Conservation (phyloP, 2,113 vertebrate species). For the Silurus asotus region DNA sequence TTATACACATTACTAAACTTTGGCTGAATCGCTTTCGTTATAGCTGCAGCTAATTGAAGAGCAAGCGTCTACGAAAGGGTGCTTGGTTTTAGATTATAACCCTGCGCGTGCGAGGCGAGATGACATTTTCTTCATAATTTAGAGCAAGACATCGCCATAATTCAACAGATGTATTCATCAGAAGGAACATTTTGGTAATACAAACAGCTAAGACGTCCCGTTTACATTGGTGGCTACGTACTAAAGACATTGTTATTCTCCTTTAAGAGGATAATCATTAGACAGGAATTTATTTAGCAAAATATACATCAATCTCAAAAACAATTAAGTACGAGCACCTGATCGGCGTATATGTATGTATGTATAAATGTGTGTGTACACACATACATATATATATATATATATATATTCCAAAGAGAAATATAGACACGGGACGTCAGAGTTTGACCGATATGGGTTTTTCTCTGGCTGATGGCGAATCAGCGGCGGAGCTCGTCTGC, state of each 20-base stretch:
- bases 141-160: constrained; percentile 6
- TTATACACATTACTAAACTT: background rate
- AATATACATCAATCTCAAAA: background rate
- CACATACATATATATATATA: no score
- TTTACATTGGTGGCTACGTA: background rate
- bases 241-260: background rate
- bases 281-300: background rate
- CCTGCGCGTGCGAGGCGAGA: background rate
- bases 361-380: no score
- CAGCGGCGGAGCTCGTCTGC: no score
- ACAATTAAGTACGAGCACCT: background rate
- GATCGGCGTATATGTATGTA: background rate
- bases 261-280: background rate
- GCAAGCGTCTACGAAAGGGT: background rate
- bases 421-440: no score
- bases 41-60: constrained; percentile 1
- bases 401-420: no score
- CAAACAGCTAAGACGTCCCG: background rate
- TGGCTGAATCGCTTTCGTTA: background rate
- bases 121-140: constrained; percentile 1
- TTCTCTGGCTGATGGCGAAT: no score
- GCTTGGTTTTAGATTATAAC: background rate
- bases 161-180: background rate
- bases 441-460: no score
- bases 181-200: background rate